Base-by-base conservation (phyloP, 2,888 invertebrate species). In the Phyto melanocephala region DNA sequence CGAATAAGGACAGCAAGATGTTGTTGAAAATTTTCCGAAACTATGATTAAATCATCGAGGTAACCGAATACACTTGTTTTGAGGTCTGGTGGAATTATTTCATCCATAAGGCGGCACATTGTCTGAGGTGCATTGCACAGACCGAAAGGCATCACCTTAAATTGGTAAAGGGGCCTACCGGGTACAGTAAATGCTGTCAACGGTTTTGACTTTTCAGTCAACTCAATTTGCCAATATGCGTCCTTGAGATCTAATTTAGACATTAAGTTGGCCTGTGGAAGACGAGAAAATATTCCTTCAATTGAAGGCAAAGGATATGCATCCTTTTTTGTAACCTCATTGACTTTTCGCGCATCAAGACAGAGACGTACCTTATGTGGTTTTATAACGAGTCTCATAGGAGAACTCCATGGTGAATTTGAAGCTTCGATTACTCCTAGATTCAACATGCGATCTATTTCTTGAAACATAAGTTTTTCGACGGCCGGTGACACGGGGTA, bases 361-460 rank as follows among this genome's bases (percentile, higher is more conserved):
- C 88, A 88, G 2, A 88, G 84, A 0, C 87, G 71, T 4, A 84
- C 84, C 10, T 83, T 85, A 0, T 86, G 86, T 15, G 80, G 81
- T 65, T 88, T 88, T 6, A 74, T 45, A 0, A 87, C 85, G 37
- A 88, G 84, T 0, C 87, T 85, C 8, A 88, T 85, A 3, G 87
- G 87, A 5, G 86, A 87, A 8, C 86, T 85, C 88, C 88, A 88
- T 0, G 86, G 76, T 17, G 89, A 88, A 2, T 37, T 76, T 0
- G 86, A 87, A 2, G 80, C 84, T 50, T 89, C 87, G 7, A 90
- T 86, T 0, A 89, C 84, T 2, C 85, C 87, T 1, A 86, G 70
- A 1, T 52, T 50, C 2, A 89, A 40, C 88, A n/a, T n/a, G n/a
- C n/a, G n/a, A n/a, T n/a, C n/a, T n/a, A n/a, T n/a, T n/a, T n/a